Evolutionary conservation across 2,888 invertebrate genomes (phyloP).

Genomic region (Leptopilina myrica): DNA sequence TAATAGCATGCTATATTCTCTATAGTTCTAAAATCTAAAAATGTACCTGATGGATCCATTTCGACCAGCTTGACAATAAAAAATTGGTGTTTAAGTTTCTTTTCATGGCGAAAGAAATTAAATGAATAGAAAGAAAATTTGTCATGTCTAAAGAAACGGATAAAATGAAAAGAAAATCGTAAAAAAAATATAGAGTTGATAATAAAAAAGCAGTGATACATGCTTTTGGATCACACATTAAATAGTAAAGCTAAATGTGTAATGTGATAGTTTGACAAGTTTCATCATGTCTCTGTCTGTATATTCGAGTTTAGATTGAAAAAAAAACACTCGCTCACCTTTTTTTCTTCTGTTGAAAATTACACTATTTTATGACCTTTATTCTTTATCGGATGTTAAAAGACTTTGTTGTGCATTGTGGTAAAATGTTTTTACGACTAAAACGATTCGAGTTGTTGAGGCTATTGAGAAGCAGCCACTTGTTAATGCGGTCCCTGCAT

Average conservation of each 20-base stretch:
- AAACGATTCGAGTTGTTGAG: slow-evolving; percentile 64
- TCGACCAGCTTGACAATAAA: slow-evolving; percentile 55
- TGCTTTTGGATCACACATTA: not conserved
- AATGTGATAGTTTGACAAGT: slow-evolving; percentile 32
- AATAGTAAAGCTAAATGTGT: not conserved
- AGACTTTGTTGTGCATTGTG: slow-evolving; percentile 53
- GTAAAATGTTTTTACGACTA: slow-evolving; percentile 53
- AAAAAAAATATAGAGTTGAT: not conserved
- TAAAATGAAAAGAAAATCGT: not conserved
- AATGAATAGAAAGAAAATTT: slow-evolving; percentile 23
- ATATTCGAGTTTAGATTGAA: not conserved
- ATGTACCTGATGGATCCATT: slow-evolving; percentile 62
- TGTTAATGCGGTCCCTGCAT: slow-evolving; percentile 61
- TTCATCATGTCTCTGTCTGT: not conserved
- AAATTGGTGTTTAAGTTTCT: too few species aligned
- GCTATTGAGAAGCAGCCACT: slow-evolving; percentile 67
- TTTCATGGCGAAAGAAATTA: not conserved
- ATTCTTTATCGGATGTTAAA: slow-evolving; percentile 10
- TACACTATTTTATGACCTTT: not conserved
- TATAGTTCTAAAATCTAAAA: slow-evolving; percentile 23
- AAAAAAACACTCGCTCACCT: slow-evolving; percentile 11
- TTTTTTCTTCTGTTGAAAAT: not conserved
- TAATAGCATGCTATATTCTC: not conserved
- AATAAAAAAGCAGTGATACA: not conserved
- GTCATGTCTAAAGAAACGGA: not conserved